phyloP scores from a whole-genome alignment of 2,797 vertebrate species.

The Amblyraja radiata region DNA sequence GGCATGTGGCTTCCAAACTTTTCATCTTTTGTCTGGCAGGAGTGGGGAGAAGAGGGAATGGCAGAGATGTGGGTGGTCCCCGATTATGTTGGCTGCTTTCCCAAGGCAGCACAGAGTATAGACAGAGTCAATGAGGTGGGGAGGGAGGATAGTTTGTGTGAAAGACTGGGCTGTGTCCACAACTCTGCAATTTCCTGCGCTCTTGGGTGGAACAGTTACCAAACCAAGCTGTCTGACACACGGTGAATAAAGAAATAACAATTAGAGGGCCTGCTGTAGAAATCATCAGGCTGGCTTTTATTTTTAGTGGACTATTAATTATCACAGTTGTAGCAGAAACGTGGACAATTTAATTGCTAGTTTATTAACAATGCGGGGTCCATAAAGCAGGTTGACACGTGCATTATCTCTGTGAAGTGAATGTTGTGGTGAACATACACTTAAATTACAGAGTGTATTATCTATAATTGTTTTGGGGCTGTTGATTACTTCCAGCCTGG shows the following conservation, averaged over 20 bases:
- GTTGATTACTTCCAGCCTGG: neutral
- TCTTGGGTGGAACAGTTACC: too few species aligned
- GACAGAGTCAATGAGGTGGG: too few species aligned
- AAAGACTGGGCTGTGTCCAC: too few species aligned
- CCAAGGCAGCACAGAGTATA: too few species aligned
- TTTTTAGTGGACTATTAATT: slow-evolving; percentile 12
- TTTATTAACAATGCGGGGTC: neutral
- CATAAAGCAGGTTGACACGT: neutral
- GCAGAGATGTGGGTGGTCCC: too few species aligned
- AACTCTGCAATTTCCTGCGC: too few species aligned
- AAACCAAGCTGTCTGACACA: neutral
- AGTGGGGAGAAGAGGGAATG: too few species aligned
- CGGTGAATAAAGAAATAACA: neutral
- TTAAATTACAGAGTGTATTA: neutral
- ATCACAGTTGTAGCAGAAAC: neutral
- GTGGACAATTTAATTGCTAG: neutral
- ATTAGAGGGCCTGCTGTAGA: neutral
- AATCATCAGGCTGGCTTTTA: neutral
- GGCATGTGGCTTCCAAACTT: too few species aligned
- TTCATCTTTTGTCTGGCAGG: too few species aligned
- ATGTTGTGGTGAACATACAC: neutral
- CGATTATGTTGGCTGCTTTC: too few species aligned
- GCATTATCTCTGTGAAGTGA: neutral
- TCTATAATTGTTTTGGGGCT: neutral
- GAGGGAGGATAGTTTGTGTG: too few species aligned